Conservation (phyloP, 2,888 invertebrate genomes). For the Tinea pellionella region DNA sequence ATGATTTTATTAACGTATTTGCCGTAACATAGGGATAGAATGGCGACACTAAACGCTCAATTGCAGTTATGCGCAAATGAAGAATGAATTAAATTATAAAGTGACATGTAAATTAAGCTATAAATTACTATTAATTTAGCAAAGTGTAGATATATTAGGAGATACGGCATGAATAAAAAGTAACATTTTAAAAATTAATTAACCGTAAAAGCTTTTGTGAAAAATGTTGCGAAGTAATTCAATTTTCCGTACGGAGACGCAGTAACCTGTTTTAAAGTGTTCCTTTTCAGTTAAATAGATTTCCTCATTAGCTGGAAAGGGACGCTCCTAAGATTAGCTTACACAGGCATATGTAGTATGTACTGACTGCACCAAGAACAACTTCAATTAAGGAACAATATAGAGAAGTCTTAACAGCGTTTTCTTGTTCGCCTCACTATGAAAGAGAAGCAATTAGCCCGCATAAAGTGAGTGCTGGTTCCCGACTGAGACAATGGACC, state of each 20-base stretch:
- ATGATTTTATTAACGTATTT: too few species aligned
- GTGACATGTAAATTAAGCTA: too few species aligned
- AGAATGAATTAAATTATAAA: too few species aligned
- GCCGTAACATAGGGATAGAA: too few species aligned
- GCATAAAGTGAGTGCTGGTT: constrained; percentile 31
- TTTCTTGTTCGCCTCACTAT: constrained; percentile 48
- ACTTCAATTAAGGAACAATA: constrained; percentile 13
- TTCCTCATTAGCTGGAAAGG: background rate
- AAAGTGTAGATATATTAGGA: too few species aligned
- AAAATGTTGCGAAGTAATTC: constrained; percentile 1
- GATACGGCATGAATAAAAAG: too few species aligned
- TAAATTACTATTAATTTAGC: too few species aligned
- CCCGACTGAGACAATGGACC: constrained; percentile 29
- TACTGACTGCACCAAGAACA: constrained; percentile 9
- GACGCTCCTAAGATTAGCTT: constrained; percentile 6
- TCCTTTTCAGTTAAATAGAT: background rate
- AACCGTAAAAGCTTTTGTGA: background rate
- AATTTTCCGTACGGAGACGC: background rate
- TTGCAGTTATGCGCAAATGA: too few species aligned
- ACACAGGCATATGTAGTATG: constrained; percentile 2
- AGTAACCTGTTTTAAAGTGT: background rate
- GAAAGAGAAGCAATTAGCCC: constrained; percentile 55
- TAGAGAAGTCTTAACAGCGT: constrained; percentile 44
- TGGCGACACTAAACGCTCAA: too few species aligned
- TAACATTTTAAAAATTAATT: background rate